These are phyloP conservation scores for Leucosticte australis DNA, from an alignment of 2,113 vertebrate species.

Conservation along the genomic window DNA sequence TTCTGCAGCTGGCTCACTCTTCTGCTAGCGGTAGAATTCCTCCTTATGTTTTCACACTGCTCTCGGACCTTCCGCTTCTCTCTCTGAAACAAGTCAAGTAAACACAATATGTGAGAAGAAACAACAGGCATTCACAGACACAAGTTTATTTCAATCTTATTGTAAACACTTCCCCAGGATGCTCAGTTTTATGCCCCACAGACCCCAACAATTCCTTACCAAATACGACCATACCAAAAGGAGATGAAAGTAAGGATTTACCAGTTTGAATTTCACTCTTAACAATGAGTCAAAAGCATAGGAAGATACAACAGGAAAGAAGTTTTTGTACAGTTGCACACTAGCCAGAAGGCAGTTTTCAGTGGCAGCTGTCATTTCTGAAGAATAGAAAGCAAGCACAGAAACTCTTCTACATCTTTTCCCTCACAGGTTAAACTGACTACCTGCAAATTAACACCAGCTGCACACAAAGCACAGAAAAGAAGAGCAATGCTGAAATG, in stretches of 20 bases:
- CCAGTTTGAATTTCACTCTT: neutral
- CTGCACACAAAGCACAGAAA: neutral
- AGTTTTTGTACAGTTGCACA: neutral
- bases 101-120: neutral
- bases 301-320: neutral
- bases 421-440: neutral
- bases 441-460: neutral
- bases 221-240: neutral
- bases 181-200: neutral
- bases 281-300: neutral
- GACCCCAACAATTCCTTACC: neutral
- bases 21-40: conserved; percentile 50
- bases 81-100: conserved; percentile 51
- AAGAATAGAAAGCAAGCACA: neutral
- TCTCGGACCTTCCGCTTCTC: conserved; percentile 70
- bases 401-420: neutral
- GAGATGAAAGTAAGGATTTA: neutral
- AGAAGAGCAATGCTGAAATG: neutral
- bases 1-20: conserved; percentile 58
- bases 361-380: neutral
- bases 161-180: neutral
- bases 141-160: neutral
- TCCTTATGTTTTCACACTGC: conserved; percentile 78
- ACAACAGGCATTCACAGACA: neutral
- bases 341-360: neutral